These are phyloP conservation scores for Caenorhabditis angaria DNA, from an alignment of 2,888 invertebrate genomes.

Conservation along the genomic window DNA sequence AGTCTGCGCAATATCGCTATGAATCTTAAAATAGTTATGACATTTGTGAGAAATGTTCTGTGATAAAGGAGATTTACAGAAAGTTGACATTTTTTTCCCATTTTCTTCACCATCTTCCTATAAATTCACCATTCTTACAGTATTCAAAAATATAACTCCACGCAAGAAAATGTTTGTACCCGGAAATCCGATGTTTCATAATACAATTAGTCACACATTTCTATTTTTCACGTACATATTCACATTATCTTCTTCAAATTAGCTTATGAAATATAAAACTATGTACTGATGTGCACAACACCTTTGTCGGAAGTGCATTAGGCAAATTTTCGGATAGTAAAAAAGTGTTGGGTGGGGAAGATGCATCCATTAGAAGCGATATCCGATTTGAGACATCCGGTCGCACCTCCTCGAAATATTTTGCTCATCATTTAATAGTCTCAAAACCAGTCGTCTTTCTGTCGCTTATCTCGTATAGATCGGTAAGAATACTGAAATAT, in stretches of 20 bases:
- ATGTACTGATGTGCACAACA: not conserved
- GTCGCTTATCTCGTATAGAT: not conserved
- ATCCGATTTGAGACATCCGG: slow-evolving; percentile 1
- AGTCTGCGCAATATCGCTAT: too few relatives aligned
- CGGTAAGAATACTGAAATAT: not conserved
- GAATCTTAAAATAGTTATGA: too few relatives aligned
- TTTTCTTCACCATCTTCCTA: too few relatives aligned
- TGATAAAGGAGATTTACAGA: too few relatives aligned
- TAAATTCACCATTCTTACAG: too few relatives aligned
- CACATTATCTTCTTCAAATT: not conserved
- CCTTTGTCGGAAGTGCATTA: slow-evolving; percentile 4
- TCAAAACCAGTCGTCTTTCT: not conserved
- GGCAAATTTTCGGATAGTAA: not conserved
- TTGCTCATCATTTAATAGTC: not conserved
- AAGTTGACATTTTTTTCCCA: too few relatives aligned
- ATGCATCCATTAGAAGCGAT: not conserved
- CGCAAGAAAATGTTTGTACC: too few relatives aligned
- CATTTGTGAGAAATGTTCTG: too few relatives aligned
- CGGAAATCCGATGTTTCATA: too few relatives aligned
- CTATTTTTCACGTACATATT: not conserved
- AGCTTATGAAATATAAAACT: not conserved
- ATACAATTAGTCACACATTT: too few relatives aligned
- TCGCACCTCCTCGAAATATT: not conserved
- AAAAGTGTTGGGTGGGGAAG: not conserved
- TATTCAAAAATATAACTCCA: too few relatives aligned